These are phyloP conservation scores for Meta bourneti DNA, from an alignment of 2,888 invertebrate species.

Conservation along the genomic window DNA sequence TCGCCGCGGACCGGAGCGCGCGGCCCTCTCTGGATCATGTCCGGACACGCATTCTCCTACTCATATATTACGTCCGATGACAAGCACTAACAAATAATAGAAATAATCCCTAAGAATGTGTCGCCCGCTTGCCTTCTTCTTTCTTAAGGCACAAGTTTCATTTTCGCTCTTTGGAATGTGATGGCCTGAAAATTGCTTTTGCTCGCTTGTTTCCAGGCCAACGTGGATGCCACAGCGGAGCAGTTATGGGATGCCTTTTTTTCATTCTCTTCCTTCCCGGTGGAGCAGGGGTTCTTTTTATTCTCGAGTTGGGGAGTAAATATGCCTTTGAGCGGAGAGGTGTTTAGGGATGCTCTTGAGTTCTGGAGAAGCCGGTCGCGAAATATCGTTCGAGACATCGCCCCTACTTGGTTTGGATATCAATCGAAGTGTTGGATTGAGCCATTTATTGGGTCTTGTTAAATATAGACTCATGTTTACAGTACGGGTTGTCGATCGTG, in stretches of 20 bases:
- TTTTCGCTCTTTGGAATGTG: constrained; percentile 22
- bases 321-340: background rate
- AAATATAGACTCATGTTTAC: too few species aligned
- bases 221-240: background rate
- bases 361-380: too few species aligned
- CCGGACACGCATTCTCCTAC: background rate
- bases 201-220: constrained; percentile 27
- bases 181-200: constrained; percentile 35
- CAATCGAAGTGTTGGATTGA: background rate
- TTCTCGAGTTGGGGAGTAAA: background rate
- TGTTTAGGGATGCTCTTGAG: background rate
- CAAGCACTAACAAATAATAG: constrained; percentile 22
- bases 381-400: background rate
- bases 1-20: background rate
- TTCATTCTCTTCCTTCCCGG: background rate
- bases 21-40: constrained; percentile 24
- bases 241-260: constrained; percentile 22
- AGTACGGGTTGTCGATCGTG: too few species aligned
- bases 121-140: background rate
- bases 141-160: constrained; percentile 4
- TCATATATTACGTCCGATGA: constrained; percentile 42
- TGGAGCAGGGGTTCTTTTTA: background rate
- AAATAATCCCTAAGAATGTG: constrained; percentile 28
- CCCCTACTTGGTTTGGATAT: background rate
- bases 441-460: background rate